Percentiles rank a stretch among this genome's conserved stretches.
Evolutionary conservation across 2,797 vertebrate genomes (phyloP).

Genomic region (Acanthurus leucopareius): DNA sequence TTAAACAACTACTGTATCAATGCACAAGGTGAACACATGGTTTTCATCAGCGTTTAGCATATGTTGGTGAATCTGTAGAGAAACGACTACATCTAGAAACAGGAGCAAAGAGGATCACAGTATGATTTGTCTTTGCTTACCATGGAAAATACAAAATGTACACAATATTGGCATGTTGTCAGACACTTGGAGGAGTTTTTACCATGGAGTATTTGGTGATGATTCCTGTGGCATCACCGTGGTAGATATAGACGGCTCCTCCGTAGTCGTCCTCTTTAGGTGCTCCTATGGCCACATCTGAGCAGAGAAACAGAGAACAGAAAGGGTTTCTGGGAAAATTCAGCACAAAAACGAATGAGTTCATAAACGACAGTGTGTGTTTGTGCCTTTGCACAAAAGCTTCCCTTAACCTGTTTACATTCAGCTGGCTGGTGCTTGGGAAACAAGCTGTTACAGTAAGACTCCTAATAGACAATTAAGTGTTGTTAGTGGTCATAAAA

Average conservation of each 20-base stretch:
- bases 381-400: slow-evolving; percentile 42
- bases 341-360: slow-evolving; percentile 9
- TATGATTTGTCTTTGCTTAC: not conserved
- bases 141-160: not conserved
- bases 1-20: slow-evolving; percentile 15
- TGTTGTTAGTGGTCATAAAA: slow-evolving; percentile 78
- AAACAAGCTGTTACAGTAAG: slow-evolving; percentile 72
- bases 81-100: not conserved
- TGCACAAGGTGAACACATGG: slow-evolving; percentile 29
- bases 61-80: not conserved
- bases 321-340: slow-evolving; percentile 24
- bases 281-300: slow-evolving; percentile 96
- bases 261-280: slow-evolving; percentile 94
- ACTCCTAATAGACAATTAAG: slow-evolving; percentile 81
- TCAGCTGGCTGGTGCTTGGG: slow-evolving; percentile 54
- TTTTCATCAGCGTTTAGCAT: slow-evolving; percentile 12
- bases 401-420: slow-evolving; percentile 71
- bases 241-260: slow-evolving; percentile 96
- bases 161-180: not conserved
- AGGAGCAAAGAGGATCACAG: not conserved
- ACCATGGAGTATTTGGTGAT: slow-evolving; percentile 95
- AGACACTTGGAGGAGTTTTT: slow-evolving; percentile 39
- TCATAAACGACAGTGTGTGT: not conserved
- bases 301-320: slow-evolving; percentile 38
- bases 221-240: slow-evolving; percentile 90